These are phyloP conservation scores for Silurus asotus DNA, from an alignment of 2,113 vertebrate species.

Conservation along the genomic window DNA sequence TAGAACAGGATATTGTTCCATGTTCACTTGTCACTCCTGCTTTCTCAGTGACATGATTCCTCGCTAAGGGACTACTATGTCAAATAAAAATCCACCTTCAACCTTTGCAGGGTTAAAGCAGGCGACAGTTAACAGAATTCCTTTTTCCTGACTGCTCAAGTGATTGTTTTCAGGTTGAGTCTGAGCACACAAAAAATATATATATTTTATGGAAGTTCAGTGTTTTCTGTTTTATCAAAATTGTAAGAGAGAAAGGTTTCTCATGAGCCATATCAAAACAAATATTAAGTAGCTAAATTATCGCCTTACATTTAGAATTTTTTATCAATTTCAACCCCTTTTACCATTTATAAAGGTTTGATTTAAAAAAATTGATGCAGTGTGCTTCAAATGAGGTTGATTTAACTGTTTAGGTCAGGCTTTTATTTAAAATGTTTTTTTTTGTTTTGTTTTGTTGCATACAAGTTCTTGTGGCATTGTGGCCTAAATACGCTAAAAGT, in stretches of 20 bases:
- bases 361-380: neutral
- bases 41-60: neutral
- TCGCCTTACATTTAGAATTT: neutral
- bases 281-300: neutral
- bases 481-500: neutral
- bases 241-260: neutral
- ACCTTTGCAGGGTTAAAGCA: neutral
- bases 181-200: neutral
- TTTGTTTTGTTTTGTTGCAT: neutral
- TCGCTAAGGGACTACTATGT: conserved; percentile 3
- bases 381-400: neutral
- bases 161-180: neutral
- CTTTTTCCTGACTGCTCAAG: neutral
- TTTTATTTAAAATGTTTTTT: neutral
- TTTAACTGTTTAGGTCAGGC: neutral
- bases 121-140: conserved; percentile 21
- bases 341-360: neutral
- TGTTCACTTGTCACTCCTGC: conserved; percentile 24
- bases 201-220: neutral
- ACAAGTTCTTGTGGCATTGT: neutral
- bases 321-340: neutral
- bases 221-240: neutral
- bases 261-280: neutral
- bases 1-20: conserved; percentile 21
- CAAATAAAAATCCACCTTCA: conserved; percentile 3